Evolutionary conservation across 2,888 invertebrate species (phyloP).

Genomic region (Lypha dubia): DNA sequence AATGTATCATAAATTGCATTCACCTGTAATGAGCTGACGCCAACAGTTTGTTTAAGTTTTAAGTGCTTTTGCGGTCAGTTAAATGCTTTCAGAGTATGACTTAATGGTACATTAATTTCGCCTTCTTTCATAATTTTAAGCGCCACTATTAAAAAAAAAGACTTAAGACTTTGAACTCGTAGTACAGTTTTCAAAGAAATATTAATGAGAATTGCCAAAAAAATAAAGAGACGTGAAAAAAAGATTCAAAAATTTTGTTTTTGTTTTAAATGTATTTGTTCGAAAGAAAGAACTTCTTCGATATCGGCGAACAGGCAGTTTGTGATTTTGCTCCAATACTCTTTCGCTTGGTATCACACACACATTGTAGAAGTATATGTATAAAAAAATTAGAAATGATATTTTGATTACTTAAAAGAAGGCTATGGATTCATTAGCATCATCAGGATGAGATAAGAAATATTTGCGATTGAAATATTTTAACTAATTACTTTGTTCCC

Average conservation of each 20-base stretch:
- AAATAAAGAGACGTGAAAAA: not conserved
- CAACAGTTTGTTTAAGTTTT: conserved; percentile 60
- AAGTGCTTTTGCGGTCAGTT: conserved; percentile 43
- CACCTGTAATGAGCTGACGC: conserved; percentile 81
- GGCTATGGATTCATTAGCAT: too few species aligned
- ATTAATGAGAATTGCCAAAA: not conserved
- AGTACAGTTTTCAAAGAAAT: not conserved
- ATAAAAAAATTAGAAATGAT: too few species aligned
- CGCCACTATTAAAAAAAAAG: conserved; percentile 13
- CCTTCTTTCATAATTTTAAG: conserved; percentile 23
- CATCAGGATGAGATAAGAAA: too few species aligned
- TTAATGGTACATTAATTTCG: conserved; percentile 53
- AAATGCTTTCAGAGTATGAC: conserved; percentile 36
- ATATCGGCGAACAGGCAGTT: too few species aligned
- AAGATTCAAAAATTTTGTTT: not conserved
- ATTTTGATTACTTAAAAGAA: too few species aligned
- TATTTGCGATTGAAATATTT: too few species aligned
- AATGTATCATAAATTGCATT: conserved; percentile 77
- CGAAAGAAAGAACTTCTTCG: too few species aligned
- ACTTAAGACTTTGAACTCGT: not conserved
- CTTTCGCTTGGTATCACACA: too few species aligned
- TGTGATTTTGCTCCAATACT: too few species aligned
- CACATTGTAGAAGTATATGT: too few species aligned
- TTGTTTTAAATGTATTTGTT: too few species aligned
- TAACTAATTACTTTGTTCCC: too few species aligned